Conservation (phyloP, 1,140 invertebrate species). For the Lasioglossum baleicum region DNA sequence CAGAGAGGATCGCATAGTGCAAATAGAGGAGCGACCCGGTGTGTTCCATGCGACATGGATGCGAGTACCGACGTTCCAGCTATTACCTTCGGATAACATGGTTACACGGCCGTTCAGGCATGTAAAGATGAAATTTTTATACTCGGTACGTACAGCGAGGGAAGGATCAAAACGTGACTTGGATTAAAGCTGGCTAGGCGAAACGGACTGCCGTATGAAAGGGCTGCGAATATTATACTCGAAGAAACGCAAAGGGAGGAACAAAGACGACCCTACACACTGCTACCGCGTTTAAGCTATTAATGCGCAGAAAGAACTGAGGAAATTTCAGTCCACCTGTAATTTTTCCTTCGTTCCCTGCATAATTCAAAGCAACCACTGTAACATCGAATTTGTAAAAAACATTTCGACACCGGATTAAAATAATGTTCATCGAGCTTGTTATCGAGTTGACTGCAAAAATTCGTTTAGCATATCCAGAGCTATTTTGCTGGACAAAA, state of each 20-base stretch:
- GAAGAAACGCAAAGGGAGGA: background rate
- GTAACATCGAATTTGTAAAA: too few relatives aligned
- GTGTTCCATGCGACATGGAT: conserved; percentile 7
- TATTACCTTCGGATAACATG: conserved; percentile 8
- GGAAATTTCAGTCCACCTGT: background rate
- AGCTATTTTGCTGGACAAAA: too few relatives aligned
- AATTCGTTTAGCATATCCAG: too few relatives aligned
- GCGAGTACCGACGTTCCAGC: background rate
- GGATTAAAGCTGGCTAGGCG: conserved; percentile 1
- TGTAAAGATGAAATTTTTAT: conserved; percentile 8
- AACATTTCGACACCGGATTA: too few relatives aligned
- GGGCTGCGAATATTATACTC: background rate
- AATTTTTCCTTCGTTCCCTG: background rate
- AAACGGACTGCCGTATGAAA: conserved; percentile 1
- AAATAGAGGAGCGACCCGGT: background rate
- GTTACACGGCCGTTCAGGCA: background rate
- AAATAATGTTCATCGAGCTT: too few relatives aligned
- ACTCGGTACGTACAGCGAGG: background rate
- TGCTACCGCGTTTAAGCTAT: background rate
- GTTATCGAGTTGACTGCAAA: too few relatives aligned
- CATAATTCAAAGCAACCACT: background rate
- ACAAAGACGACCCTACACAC: background rate
- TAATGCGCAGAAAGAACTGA: background rate
- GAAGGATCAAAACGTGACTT: conserved; percentile 20
- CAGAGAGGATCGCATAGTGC: background rate